Conservation (phyloP, 2,797 vertebrate species). For the Catostomus latipinnis region DNA sequence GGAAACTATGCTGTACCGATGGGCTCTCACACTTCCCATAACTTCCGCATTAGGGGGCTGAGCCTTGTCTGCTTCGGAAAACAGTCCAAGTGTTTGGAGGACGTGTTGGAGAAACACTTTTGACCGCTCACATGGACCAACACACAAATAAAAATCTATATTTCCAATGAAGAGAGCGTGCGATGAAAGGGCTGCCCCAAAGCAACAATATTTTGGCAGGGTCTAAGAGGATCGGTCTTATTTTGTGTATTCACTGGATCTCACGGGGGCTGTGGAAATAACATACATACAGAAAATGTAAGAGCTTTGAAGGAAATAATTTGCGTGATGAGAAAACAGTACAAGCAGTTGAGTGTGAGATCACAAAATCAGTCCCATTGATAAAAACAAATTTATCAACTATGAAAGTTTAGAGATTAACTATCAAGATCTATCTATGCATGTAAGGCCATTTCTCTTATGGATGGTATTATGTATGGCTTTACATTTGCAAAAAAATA, state of each 20-base stretch:
- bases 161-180: slow-evolving; percentile 40
- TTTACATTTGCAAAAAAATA: not conserved
- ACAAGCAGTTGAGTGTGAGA: not conserved
- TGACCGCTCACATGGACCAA: slow-evolving; percentile 83
- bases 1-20: slow-evolving; percentile 97
- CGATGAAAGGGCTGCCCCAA: slow-evolving; percentile 7
- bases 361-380: not conserved
- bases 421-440: not conserved
- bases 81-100: slow-evolving; percentile 98
- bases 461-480: not conserved
- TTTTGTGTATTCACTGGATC: slow-evolving; percentile 73
- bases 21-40: slow-evolving; percentile 97
- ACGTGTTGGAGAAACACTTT: slow-evolving; percentile 99
- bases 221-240: slow-evolving; percentile 76
- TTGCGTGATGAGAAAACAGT: slow-evolving; percentile 38
- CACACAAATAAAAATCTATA: slow-evolving; percentile 72
- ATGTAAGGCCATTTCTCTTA: not conserved
- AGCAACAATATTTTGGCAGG: slow-evolving; percentile 63
- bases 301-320: slow-evolving; percentile 62
- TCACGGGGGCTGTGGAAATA: slow-evolving; percentile 74
- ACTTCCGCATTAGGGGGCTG: slow-evolving; percentile 86
- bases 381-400: not conserved
- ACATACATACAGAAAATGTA: slow-evolving; percentile 64
- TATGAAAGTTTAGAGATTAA: not conserved
- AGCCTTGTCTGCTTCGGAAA: slow-evolving; percentile 91